These are phyloP conservation scores for Sympetrum striolatum DNA, from an alignment of 2,888 invertebrate species.

Conservation along the genomic window DNA sequence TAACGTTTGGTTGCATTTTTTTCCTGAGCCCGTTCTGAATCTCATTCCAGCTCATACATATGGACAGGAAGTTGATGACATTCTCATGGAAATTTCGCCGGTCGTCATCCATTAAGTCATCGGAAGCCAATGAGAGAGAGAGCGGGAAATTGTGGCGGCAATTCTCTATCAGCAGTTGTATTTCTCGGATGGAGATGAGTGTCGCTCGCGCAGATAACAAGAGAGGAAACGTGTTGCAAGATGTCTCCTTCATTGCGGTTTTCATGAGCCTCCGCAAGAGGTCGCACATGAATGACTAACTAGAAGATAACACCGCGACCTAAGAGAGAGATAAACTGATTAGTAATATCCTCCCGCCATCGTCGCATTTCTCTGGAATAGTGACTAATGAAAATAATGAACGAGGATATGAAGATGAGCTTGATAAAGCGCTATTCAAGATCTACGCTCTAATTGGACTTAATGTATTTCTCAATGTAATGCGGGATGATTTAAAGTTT, in stretches of 20 bases:
- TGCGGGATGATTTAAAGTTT: too few relatives aligned
- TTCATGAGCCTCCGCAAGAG: not conserved
- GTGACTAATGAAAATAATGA: not conserved
- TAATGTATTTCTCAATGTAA: too few relatives aligned
- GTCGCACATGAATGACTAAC: not conserved
- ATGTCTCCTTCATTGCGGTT: not conserved
- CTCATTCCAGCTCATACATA: too few relatives aligned
- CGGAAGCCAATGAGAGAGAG: not conserved
- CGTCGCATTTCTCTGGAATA: not conserved
- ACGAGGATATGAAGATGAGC: not conserved
- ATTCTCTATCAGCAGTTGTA: not conserved
- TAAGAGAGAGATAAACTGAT: not conserved
- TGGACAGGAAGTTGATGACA: too few relatives aligned
- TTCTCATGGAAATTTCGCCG: too few relatives aligned
- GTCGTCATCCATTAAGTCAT: not conserved
- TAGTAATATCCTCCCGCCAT: not conserved
- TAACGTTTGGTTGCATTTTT: too few relatives aligned
- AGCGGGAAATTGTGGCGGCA: not conserved
- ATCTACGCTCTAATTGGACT: not conserved
- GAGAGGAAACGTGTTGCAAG: not conserved
- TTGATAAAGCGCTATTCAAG: not conserved
- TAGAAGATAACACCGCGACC: not conserved
- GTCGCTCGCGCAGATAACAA: too few relatives aligned
- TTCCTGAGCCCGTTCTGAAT: too few relatives aligned
- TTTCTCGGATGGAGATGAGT: too few relatives aligned